phyloP scores from a whole-genome alignment of 2,888 invertebrate species.

The Drosophila macrospina region DNA sequence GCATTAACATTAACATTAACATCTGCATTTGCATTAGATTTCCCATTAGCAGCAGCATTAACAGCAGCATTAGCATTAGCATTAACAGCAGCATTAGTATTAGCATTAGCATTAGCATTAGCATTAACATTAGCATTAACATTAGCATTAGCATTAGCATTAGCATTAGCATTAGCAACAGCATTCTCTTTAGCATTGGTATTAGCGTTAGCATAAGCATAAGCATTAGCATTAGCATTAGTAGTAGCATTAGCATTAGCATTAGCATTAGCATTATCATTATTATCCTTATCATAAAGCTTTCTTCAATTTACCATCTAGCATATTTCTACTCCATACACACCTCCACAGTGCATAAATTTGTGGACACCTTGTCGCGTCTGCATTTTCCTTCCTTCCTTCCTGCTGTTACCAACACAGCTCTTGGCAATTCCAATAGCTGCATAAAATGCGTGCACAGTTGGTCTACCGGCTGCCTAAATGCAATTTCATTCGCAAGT shows the following conservation, averaged over 20 bases:
- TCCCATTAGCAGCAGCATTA: neutral
- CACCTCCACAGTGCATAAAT: constrained; percentile 16
- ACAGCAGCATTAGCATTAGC: neutral
- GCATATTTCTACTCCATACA: constrained; percentile 14
- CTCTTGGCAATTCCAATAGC: constrained; percentile 40
- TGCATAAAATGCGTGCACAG: constrained; percentile 77
- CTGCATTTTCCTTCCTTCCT: too few relatives aligned
- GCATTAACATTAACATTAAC: too few relatives aligned
- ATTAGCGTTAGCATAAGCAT: neutral
- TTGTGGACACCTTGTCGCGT: constrained; percentile 27
- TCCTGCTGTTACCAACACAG: neutral
- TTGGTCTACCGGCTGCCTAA: constrained; percentile 66
- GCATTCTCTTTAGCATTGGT: neutral
- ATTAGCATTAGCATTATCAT: constrained; percentile 1
- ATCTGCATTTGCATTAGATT: neutral
- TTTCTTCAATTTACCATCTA: neutral
- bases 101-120: neutral
- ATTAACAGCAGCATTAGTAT: neutral
- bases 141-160: neutral
- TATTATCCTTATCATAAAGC: neutral
- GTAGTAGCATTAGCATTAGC: neutral
- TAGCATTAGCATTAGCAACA: neutral
- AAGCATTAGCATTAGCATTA: neutral
- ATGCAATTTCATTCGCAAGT: constrained; percentile 66
- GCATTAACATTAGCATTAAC: neutral